Evolutionary conservation across 1,140 invertebrate genomes (phyloP), one percentile per base, ranked within the genome.

Genomic region (Lepidostoma basale): DNA sequence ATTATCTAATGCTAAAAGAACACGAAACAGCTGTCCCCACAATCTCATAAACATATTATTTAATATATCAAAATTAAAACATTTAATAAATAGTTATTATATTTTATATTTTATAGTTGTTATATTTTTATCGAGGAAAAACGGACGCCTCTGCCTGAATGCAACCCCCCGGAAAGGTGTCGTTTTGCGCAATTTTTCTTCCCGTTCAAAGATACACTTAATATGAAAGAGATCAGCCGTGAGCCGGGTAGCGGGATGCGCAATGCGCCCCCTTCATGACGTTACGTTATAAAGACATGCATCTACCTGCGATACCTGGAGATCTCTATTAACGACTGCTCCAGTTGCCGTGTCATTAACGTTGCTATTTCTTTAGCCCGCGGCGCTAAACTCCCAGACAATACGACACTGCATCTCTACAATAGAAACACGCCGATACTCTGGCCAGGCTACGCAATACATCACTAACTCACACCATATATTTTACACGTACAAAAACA

Each of bases 181-280:
- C 62, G 40, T 47, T 39, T 33, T 30, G 26, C 49, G 68, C 68
- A 70, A 70, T 70, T 70, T 70, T 54, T 70, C 63, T 65, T 70
- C 44, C 60, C 56, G 68, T 63, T 67, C 64, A 71, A 71, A 71
- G 64, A 71, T 47, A 71, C 62, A 67, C 59, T 67, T 52, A 58
- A 67, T 63, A 42, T 47, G 62, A 62, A 67, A 63, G 64, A 67
- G 69, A 71, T 71, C 60, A 65, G 58, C 49, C 59, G 52, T 58
- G 59, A 59, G 36, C 28, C n/a, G n/a, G n/a, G 22, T 22, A 20
- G 36, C 3, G 20, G 56, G 39, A 25, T 9, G 49, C 18, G 49
- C 26, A 54, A 5, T 18, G 52, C 28, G 16, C 8, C 45, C n/a
- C 14, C 22, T 30, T 30, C 42, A 59, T 10, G 20, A 39, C 16